These are phyloP conservation scores for Callosobruchus maculatus DNA, from an alignment of 2,888 invertebrate species.

Conservation along the genomic window DNA sequence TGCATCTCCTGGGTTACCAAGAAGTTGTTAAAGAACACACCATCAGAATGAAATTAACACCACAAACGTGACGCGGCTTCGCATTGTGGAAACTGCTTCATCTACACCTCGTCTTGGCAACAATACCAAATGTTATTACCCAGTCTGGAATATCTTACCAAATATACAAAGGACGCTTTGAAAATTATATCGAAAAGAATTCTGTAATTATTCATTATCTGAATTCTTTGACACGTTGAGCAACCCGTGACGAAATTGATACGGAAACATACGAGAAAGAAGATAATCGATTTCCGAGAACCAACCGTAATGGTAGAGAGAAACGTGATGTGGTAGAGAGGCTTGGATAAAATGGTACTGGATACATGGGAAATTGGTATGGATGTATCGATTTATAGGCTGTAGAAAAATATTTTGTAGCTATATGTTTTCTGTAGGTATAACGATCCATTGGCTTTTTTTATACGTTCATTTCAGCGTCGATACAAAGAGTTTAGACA, in stretches of 20 bases:
- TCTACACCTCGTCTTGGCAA: not conserved
- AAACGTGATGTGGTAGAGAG: not conserved
- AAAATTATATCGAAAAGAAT: not conserved
- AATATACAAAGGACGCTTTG: not conserved
- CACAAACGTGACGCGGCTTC: no score
- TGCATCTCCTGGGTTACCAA: not conserved
- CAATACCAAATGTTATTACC: not conserved
- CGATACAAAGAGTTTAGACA: no score
- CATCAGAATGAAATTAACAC: not conserved
- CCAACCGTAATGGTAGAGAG: not conserved
- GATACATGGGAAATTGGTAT: not conserved
- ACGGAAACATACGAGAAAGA: not conserved
- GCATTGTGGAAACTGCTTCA: no score
- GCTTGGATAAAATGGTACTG: not conserved
- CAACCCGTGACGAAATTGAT: not conserved
- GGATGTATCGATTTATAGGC: not conserved
- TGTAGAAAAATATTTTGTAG: no score
- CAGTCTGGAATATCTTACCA: not conserved
- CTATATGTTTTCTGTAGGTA: no score
- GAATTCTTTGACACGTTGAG: not conserved
- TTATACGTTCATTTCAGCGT: no score
- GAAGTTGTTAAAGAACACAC: not conserved
- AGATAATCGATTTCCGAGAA: not conserved
- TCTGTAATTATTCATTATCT: not conserved
- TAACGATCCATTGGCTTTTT: no score